Base-by-base conservation (phyloP, 2,113 vertebrate genomes). In the Furnarius figulus region DNA sequence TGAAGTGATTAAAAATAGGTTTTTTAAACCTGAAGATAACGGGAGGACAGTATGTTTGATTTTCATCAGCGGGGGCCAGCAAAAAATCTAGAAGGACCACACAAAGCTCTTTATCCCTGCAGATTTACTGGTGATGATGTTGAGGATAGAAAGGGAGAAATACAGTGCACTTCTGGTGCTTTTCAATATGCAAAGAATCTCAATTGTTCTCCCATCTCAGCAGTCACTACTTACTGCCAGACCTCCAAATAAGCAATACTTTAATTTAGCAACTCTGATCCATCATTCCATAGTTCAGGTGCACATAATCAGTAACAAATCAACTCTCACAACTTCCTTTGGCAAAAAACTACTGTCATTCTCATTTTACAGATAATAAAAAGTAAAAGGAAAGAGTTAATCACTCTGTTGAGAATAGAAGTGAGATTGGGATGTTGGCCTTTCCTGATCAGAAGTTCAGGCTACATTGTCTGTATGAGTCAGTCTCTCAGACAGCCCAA, bases 31-130 rank as follows among this genome's bases (percentile, higher is more conserved):
- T 67, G 90, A 96, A 76, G 77, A 83, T 85, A 97, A 97, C 42
- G 95, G 82, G 86, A 97, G 83, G 79, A 97, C 63, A 92, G 67
- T 92, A 56, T 82, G 79, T 93, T 93, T 97, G 91, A 97, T 94
- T 98, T 97, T 71, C 87, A 97, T 72, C 88, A 97, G 94, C 85
- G 91, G 92, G 92, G 87, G 89, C 86, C 85, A 96, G 95, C 74
- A 5, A 76, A 80, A 84, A 97, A 96, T 0, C 16, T 89, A 93
- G 93, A 95, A 83, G n/a, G 66, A 89, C 70, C 53, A 87, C 55
- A 78, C 13, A 63, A 95, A 84, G 23, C 55, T 85, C 73, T 88
- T 96, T 85, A 82, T 93, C 75, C 85, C 73, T 80, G 84, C 66
- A 92, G 61, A 97, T 96, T 79, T 85, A 62, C 83, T 89, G 83